Evolutionary conservation across 2,113 vertebrate genomes (phyloP), one percentile per base, ranked within the genome.

Genomic region (Carollia perspicillata): DNA sequence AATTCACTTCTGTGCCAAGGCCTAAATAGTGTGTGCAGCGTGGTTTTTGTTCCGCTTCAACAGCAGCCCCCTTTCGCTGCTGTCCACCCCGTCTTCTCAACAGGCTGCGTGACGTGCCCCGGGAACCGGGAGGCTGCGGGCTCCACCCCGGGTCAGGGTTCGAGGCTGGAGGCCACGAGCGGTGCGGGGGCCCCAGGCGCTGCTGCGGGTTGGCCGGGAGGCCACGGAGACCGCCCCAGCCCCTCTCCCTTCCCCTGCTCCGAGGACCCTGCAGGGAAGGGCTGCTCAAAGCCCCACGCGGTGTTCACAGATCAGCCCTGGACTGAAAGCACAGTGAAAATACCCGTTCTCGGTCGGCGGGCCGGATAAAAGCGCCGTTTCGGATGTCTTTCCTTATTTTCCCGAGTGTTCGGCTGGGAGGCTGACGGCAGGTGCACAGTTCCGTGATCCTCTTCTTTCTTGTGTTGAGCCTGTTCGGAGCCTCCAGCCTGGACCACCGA

Each of bases 361-460:
- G n/a, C 22, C 14, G 69, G 89, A 94, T 77, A 69, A 20, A 83
- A 66, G 33, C 86, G 84, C 89, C 93, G 42, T 92, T 96, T 93
- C 94, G 37, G 74, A 91, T n/a, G 84, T 83, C 65, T 89, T 53
- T 10, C 8, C 79, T 26, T 58, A 30, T 85, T 84, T 78, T 93
- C 94, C 22, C 90, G 96, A 93, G 81, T 79, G 47, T 71, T 4
- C 83, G 75, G 53, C 75, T 94, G 65, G 79, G 92, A 71, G 85
- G 58, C 65, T 95, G 86, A 96, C 71, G 85, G 65, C 84, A 86
- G 91, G 89, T 74, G 93, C 37, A 44, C 30, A 89, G 95, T 96
- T 96, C 86, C 37, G 37, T 77, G 94, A 94, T 92, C 58, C 49
- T 79, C 30, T 22, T 84, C 30, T 22, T 84, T 95, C 92, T 90